Evolutionary conservation across 1,140 invertebrate genomes (phyloP).

Genomic region (Lanistes nyassanus): DNA sequence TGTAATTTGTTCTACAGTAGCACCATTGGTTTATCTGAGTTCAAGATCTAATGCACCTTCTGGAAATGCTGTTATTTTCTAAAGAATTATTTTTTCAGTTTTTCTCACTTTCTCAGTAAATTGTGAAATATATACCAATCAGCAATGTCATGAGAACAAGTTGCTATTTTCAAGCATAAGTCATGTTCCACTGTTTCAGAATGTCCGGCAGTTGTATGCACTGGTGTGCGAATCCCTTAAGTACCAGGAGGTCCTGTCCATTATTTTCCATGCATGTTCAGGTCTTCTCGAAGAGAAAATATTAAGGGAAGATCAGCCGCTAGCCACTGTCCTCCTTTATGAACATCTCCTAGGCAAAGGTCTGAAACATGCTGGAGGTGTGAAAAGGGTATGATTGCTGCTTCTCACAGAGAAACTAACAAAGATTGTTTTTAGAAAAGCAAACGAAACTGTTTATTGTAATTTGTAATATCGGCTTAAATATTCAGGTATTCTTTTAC

Average conservation of each 20-base stretch:
- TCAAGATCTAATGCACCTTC: no score
- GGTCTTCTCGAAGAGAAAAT: slow-evolving; percentile 73
- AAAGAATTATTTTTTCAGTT: no score
- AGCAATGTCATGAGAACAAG: no score
- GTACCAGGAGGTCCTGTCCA: slow-evolving; percentile 74
- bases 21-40: no score
- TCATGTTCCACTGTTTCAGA: slow-evolving; percentile 73
- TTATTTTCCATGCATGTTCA: slow-evolving; percentile 71
- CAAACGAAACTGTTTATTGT: no score
- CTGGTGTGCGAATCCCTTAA: slow-evolving; percentile 79
- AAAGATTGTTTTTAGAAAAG: slow-evolving; percentile 28
- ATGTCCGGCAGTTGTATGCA: slow-evolving; percentile 77
- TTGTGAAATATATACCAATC: no score
- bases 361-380: slow-evolving; percentile 68
- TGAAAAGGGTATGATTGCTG: slow-evolving; percentile 12
- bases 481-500: no score
- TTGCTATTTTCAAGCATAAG: no score
- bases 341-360: slow-evolving; percentile 85
- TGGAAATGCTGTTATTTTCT: no score
- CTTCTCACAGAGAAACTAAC: not conserved
- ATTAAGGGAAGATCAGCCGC: slow-evolving; percentile 75
- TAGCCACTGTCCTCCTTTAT: slow-evolving; percentile 81
- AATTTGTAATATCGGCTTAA: no score
- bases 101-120: no score
- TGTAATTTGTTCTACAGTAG: no score